Percentiles rank a stretch among this genome's conserved stretches.
These are phyloP conservation scores for Poecilobothrus nobilitatus DNA, from an alignment of 2,888 invertebrate species.

Conservation along the genomic window DNA sequence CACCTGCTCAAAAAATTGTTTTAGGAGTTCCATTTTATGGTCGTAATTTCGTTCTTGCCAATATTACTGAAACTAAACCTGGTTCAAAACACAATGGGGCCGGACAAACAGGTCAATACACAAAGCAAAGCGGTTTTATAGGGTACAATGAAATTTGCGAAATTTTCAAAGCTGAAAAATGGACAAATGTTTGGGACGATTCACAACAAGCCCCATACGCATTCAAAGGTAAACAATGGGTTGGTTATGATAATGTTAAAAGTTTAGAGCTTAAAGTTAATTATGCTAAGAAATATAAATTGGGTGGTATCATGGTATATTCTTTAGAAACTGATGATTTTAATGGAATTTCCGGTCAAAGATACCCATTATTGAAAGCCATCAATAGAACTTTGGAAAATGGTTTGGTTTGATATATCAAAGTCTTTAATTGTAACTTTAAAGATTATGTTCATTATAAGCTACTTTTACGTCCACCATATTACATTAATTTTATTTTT, in stretches of 20 bases:
- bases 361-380: slow-evolving; percentile 53
- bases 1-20: slow-evolving; percentile 54
- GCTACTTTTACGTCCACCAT: too few species aligned
- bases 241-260: slow-evolving; percentile 57
- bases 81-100: slow-evolving; percentile 52
- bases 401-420: too few species aligned
- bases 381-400: slow-evolving; percentile 44
- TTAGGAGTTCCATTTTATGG: slow-evolving; percentile 67
- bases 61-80: slow-evolving; percentile 43
- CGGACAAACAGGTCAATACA: slow-evolving; percentile 56
- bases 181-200: slow-evolving; percentile 49
- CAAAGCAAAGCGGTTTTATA: slow-evolving; percentile 53
- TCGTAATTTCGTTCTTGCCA: slow-evolving; percentile 53
- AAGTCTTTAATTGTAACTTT: too few species aligned
- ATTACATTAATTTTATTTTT: too few species aligned
- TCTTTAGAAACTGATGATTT: slow-evolving; percentile 74
- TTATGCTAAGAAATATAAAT: slow-evolving; percentile 40
- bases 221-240: slow-evolving; percentile 53
- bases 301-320: slow-evolving; percentile 68
- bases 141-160: slow-evolving; percentile 64
- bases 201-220: slow-evolving; percentile 56
- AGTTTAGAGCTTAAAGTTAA: slow-evolving; percentile 46
- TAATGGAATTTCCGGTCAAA: slow-evolving; percentile 51
- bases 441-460: too few species aligned
- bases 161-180: slow-evolving; percentile 43